These are phyloP conservation scores for Pheosia tremula DNA, from an alignment of 2,888 invertebrate genomes.

Conservation along the genomic window DNA sequence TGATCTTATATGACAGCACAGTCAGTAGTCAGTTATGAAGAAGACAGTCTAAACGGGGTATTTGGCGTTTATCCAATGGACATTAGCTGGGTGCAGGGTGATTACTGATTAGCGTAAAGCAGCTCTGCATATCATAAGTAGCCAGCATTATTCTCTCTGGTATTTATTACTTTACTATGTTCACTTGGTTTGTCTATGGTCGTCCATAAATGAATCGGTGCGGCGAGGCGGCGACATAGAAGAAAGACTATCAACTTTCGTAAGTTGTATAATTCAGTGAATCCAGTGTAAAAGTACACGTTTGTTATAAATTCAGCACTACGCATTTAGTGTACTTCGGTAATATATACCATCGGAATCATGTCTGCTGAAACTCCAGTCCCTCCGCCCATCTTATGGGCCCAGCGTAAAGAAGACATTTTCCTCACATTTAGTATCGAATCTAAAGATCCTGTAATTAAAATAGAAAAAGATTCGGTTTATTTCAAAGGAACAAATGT, in stretches of 20 bases:
- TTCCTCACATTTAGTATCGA: constrained; percentile 96
- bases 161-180: not conserved
- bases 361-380: constrained; percentile 80
- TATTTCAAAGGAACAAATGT: constrained; percentile 94
- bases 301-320: constrained; percentile 18
- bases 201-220: constrained; percentile 56
- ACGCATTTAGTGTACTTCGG: constrained; percentile 11
- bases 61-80: too few relatives aligned
- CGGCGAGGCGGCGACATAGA: constrained; percentile 40
- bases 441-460: constrained; percentile 93
- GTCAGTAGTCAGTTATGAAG: too few relatives aligned
- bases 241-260: constrained; percentile 37
- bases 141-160: too few relatives aligned
- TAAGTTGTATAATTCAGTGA: constrained; percentile 29
- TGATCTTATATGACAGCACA: too few relatives aligned
- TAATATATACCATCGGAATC: constrained; percentile 30
- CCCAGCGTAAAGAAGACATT: constrained; percentile 92
- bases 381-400: constrained; percentile 96
- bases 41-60: too few relatives aligned
- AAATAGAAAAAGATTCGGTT: constrained; percentile 89
- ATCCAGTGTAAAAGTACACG: constrained; percentile 32
- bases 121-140: too few relatives aligned
- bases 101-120: too few relatives aligned
- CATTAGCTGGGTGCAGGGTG: too few relatives aligned
- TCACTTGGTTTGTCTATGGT: constrained; percentile 6